Evolutionary conservation across 2,113 vertebrate genomes (phyloP).

Genomic region (Cettia cetti): DNA sequence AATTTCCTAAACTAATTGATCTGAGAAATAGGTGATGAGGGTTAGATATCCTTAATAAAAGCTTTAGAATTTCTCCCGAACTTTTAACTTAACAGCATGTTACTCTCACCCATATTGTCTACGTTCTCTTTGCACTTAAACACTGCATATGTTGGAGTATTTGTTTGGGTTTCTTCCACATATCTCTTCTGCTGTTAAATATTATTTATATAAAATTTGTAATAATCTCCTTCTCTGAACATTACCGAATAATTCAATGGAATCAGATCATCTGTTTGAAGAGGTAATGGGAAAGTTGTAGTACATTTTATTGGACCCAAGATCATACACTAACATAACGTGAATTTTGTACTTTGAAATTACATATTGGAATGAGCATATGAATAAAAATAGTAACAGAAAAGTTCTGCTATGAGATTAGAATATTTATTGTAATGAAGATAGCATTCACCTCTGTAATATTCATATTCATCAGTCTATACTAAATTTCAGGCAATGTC

Average conservation of each 20-base stretch:
- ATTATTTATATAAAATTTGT: not conserved
- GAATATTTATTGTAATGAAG: not conserved
- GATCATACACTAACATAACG: not conserved
- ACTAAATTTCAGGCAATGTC: not conserved
- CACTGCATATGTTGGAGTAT: not conserved
- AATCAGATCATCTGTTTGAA: not conserved
- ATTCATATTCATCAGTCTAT: not conserved
- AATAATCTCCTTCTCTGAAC: not conserved
- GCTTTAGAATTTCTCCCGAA: not conserved
- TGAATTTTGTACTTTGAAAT: not conserved
- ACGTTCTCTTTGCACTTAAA: not conserved
- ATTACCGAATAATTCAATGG: not conserved
- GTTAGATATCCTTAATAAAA: not conserved
- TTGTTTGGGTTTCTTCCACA: rapidly evolving
- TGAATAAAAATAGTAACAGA: not conserved
- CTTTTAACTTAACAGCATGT: not conserved
- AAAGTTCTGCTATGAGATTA: not conserved
- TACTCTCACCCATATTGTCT: not conserved
- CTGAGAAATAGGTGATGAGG: not conserved
- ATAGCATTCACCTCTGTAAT: not conserved
- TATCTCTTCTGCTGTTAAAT: not conserved
- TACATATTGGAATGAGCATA: not conserved
- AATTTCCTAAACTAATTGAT: not conserved
- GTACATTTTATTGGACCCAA: not conserved
- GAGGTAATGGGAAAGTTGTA: not conserved